phyloP scores from a whole-genome alignment of 2,888 invertebrate species.

The Aporophyla lueneburgensis region DNA sequence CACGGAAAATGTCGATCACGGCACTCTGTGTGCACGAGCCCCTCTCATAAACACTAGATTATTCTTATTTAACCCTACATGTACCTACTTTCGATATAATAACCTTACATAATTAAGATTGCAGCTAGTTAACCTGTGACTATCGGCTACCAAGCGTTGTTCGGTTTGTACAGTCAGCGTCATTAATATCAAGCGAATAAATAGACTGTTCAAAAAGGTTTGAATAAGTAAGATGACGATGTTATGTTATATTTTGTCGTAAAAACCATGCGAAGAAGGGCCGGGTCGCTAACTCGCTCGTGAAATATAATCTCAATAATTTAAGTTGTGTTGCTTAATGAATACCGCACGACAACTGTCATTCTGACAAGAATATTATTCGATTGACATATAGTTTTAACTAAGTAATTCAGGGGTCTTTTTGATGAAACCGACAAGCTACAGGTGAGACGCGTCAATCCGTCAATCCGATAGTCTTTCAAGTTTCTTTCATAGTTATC shows the following conservation, averaged over 20 bases:
- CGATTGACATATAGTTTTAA: not conserved
- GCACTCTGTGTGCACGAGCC: conserved; percentile 26
- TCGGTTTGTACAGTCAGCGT: not conserved
- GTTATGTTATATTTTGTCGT: too few species aligned
- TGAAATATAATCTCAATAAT: too few species aligned
- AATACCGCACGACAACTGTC: too few species aligned
- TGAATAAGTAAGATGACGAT: too few species aligned
- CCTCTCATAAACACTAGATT: conserved; percentile 40
- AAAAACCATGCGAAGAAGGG: too few species aligned
- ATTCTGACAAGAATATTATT: too few species aligned
- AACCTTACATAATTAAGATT: conserved; percentile 44
- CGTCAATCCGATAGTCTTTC: too few species aligned
- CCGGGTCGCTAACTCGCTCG: too few species aligned
- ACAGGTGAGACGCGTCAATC: too few species aligned
- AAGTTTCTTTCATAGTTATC: not conserved
- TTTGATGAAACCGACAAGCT: too few species aligned
- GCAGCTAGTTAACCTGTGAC: conserved; percentile 32
- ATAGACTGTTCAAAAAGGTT: not conserved
- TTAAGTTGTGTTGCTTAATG: too few species aligned
- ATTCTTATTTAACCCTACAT: conserved; percentile 35
- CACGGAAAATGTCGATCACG: conserved; percentile 1
- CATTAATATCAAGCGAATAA: not conserved
- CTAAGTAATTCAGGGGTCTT: too few species aligned
- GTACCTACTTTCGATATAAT: conserved; percentile 34
- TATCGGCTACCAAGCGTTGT: conserved; percentile 3